Evolutionary conservation across 2,888 invertebrate species (phyloP).

Genomic region (Scaptomyza reducta): DNA sequence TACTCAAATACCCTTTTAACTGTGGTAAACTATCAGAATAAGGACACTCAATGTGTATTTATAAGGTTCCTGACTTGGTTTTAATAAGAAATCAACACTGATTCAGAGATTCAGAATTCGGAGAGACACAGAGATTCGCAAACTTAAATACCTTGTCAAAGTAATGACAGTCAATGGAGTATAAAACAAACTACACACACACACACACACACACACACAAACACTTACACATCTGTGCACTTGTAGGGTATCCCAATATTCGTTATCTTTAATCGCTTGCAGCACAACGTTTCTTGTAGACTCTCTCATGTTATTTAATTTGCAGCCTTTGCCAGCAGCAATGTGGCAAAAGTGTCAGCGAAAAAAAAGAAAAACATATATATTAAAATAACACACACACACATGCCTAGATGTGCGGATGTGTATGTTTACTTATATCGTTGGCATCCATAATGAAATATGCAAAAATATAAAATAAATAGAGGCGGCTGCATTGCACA

Average conservation of each 20-base stretch:
- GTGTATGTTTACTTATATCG: conserved; percentile 45
- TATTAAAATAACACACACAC: neutral
- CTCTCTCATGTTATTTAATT: conserved; percentile 39
- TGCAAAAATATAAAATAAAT: conserved; percentile 60
- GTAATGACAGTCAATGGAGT: neutral
- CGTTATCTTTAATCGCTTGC: conserved; percentile 3
- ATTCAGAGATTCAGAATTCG: too few relatives aligned
- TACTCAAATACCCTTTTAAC: conserved; percentile 10
- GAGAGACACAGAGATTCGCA: too few relatives aligned
- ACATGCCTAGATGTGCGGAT: neutral
- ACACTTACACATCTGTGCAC: neutral
- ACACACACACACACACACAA: neutral
- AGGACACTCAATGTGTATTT: too few relatives aligned
- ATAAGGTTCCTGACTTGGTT: too few relatives aligned
- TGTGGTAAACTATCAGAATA: too few relatives aligned
- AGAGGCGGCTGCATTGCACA: conserved; percentile 43
- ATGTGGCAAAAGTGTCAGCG: conserved; percentile 50
- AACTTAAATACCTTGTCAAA: neutral
- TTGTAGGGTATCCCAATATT: conserved; percentile 34
- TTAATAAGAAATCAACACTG: neutral
- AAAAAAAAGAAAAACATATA: conserved; percentile 10
- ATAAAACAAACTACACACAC: neutral
- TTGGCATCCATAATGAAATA: conserved; percentile 60
- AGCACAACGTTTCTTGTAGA: conserved; percentile 6
- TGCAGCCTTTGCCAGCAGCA: conserved; percentile 31